phyloP scores from a whole-genome alignment of 2,797 vertebrate species.

The Danio albolineatus region DNA sequence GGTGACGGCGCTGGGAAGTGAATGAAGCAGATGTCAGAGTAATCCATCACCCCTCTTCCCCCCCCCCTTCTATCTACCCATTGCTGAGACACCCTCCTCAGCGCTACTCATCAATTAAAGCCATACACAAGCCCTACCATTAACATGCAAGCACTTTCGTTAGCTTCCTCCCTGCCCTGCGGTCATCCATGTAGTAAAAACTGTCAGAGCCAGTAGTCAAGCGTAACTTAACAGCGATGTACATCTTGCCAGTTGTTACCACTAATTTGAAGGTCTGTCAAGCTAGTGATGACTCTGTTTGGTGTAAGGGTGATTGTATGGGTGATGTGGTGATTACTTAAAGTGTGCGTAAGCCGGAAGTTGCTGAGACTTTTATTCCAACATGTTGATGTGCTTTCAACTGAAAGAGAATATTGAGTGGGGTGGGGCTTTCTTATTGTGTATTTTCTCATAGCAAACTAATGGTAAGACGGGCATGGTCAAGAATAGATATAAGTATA shows the following conservation, averaged over 20 bases:
- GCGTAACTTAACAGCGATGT: slow-evolving; percentile 57
- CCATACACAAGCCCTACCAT: slow-evolving; percentile 64
- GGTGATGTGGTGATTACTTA: not conserved
- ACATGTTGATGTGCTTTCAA: too few species aligned
- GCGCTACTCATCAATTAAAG: slow-evolving; percentile 71
- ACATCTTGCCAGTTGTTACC: slow-evolving; percentile 55
- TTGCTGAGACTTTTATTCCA: too few species aligned
- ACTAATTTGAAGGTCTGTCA: slow-evolving; percentile 59
- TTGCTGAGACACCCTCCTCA: slow-evolving; percentile 76
- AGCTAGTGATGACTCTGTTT: slow-evolving; percentile 56
- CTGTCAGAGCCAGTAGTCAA: slow-evolving; percentile 56
- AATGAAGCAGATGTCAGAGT: slow-evolving; percentile 91
- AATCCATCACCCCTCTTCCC: slow-evolving; percentile 83
- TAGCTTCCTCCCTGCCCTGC: slow-evolving; percentile 54
- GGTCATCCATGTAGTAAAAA: slow-evolving; percentile 58
- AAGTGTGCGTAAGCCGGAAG: too few species aligned
- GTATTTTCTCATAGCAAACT: too few species aligned
- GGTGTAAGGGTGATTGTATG: not conserved
- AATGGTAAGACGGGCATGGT: too few species aligned
- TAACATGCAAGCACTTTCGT: slow-evolving; percentile 64
- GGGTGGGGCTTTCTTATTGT: too few species aligned
- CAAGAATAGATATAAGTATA: too few species aligned
- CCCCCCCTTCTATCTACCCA: slow-evolving; percentile 72
- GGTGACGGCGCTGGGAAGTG: slow-evolving; percentile 87
- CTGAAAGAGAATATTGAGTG: too few species aligned